These are phyloP conservation scores for Antedon bifida DNA, from an alignment of 35 echinoderm and acorn worm genomes.

Conservation along the genomic window DNA sequence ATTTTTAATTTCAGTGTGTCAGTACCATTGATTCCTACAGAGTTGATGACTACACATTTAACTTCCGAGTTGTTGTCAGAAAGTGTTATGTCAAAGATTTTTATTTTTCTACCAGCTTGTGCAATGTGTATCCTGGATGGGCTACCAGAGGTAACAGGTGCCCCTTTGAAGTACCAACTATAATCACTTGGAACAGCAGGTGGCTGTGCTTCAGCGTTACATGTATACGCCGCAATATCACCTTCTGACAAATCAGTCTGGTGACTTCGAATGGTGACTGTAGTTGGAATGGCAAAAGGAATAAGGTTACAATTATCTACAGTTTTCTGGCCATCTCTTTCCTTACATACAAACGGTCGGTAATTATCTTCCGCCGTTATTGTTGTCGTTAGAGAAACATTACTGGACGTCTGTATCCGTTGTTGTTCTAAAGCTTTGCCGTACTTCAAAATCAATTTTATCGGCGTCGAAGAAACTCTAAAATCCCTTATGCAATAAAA, in stretches of 20 bases:
- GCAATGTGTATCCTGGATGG: not conserved
- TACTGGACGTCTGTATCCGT: not conserved
- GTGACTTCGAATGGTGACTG: not conserved
- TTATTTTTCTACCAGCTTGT: not conserved
- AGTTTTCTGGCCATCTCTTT: not conserved
- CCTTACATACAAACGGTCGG: not conserved
- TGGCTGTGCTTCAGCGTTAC: not conserved
- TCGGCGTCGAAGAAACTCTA: not conserved
- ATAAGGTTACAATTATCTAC: not conserved
- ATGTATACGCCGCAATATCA: not conserved
- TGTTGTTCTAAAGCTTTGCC: not conserved
- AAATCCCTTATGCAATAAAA: not conserved
- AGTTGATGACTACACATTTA: not conserved
- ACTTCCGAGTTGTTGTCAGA: not conserved
- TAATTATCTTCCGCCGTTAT: not conserved
- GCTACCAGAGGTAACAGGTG: not conserved
- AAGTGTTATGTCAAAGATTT: not conserved
- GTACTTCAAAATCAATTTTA: not conserved
- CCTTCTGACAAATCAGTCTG: not conserved
- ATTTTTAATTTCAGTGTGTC: not conserved
- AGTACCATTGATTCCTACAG: not conserved
- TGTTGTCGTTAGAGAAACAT: not conserved
- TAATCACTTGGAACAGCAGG: not conserved
- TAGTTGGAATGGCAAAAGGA: not conserved
- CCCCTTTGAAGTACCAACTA: not conserved